Percentiles rank a stretch among this genome's conserved stretches.
Conservation (phyloP, 1,140 invertebrate species). For the Teleopsis dalmanni region DNA sequence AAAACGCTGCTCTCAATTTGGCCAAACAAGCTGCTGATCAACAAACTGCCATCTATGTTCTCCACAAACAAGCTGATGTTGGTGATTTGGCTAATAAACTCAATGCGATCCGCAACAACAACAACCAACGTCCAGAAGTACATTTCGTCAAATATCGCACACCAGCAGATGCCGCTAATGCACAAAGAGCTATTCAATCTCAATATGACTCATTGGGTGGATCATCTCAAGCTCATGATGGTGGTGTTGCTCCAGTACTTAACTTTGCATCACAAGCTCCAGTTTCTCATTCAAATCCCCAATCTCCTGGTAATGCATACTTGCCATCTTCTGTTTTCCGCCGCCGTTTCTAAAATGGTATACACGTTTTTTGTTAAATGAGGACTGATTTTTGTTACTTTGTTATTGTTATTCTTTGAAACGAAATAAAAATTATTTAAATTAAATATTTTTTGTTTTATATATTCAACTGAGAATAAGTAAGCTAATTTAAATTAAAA, state of each 20-base stretch:
- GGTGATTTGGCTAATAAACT: slow-evolving; percentile 29
- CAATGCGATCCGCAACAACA: slow-evolving; percentile 23
- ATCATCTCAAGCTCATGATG: slow-evolving; percentile 20
- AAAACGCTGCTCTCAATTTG: slow-evolving; percentile 29
- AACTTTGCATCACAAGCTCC: slow-evolving; percentile 33
- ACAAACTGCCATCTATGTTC: slow-evolving; percentile 35
- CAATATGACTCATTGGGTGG: slow-evolving; percentile 38
- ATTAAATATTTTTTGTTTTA: too few relatives aligned
- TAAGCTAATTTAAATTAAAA: too few relatives aligned
- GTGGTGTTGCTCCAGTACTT: slow-evolving; percentile 32
- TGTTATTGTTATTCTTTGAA: background rate
- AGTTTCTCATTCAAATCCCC: slow-evolving; percentile 7
- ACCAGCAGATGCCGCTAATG: slow-evolving; percentile 33
- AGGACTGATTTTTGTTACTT: too few relatives aligned
- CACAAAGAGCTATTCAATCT: slow-evolving; percentile 30
- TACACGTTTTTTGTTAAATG: too few relatives aligned
- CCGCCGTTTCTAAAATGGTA: too few relatives aligned
- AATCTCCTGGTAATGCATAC: slow-evolving; percentile 29
- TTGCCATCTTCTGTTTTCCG: slow-evolving; percentile 37
- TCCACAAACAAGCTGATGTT: slow-evolving; percentile 34
- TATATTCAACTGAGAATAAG: too few relatives aligned
- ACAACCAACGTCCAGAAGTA: slow-evolving; percentile 31
- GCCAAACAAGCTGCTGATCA: slow-evolving; percentile 34
- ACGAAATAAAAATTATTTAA: too few relatives aligned
- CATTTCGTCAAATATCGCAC: slow-evolving; percentile 41